Evolutionary conservation across 30 jellyfish, hydroid and myxozoan species (phyloP), one percentile per base, ranked within the genome.

Genomic region (Pseudorhiza aurosa): DNA sequence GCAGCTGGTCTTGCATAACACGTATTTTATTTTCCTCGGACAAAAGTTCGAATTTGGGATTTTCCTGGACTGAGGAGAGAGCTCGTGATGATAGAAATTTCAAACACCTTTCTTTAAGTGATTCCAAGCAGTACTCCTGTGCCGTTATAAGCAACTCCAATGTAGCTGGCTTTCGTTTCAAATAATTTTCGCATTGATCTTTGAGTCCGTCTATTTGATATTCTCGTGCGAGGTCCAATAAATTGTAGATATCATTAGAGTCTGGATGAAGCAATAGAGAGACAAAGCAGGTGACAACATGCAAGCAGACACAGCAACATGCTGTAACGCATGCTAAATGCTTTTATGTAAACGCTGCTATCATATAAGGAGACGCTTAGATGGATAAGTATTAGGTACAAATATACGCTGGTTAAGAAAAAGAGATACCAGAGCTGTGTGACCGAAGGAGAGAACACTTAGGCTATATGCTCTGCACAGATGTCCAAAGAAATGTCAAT

Each of bases 141-240:
- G 97, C 97, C n/a, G 87, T 68, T 51, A 89, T 44, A 47, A 89
- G 89, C 45, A 80, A 93, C 10, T 89, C 97, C 18, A 89, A 26
- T 2, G 96, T 46, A 1, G 96, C 91, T 37, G 85, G 88, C 47
- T 83, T 82, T 10, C 88, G 76, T 43, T 82, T 65, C 39, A 89
- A 68, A 58, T 26, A 77, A 18, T 73, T 65, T 65, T 89, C 97
- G 74, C 97, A 89, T 58, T 70, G 85, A 49, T 74, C 87, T 55
- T 75, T 81, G 10, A 89, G 37, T 18, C 67, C 68, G 30, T 75
- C 82, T 35, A 89, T 74, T 73, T 89, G 97, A 39, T 89, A 89
- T 56, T 89, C 97, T 30, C 96, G 93, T 6, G 96, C 72, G 8
- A 89, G 86, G 36, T 82, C 87, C 32, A 89, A 72, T 55, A 89